Percentiles rank a stretch among this genome's conserved stretches.
Conservation (phyloP, 2,888 invertebrate species). For the Mimachlamys varia region DNA sequence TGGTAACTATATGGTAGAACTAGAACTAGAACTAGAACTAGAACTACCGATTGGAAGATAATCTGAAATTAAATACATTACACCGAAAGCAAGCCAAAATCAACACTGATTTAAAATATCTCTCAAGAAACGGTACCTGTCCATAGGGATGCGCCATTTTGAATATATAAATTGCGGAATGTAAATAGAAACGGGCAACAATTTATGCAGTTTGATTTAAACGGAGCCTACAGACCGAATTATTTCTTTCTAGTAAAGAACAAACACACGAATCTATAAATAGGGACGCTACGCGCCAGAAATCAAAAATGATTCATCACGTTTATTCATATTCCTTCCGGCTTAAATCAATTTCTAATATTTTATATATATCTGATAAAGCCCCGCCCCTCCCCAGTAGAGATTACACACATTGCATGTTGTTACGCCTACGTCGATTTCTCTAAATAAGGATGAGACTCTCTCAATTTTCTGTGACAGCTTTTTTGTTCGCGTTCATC, state of each 20-base stretch:
- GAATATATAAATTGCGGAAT: neutral
- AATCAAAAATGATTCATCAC: neutral
- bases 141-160: constrained; percentile 52
- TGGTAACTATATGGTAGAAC: too few relatives aligned
- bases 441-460: neutral
- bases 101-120: neutral
- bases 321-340: neutral
- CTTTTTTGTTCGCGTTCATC: neutral
- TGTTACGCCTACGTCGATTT: neutral
- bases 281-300: too few relatives aligned
- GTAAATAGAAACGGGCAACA: neutral
- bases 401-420: too few relatives aligned
- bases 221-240: too few relatives aligned
- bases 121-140: constrained; percentile 40
- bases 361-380: neutral
- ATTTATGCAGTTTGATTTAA: neutral
- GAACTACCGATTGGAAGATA: too few relatives aligned
- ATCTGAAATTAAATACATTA: neutral
- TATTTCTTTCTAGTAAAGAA: too few relatives aligned
- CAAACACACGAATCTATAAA: too few relatives aligned
- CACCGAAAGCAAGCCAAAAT: neutral
- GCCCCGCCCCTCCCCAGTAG: neutral
- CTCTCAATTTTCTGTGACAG: neutral
- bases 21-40: too few relatives aligned
- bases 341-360: neutral